phyloP scores from a whole-genome alignment of 2,797 vertebrate genomes.

The Lutra lutra region DNA sequence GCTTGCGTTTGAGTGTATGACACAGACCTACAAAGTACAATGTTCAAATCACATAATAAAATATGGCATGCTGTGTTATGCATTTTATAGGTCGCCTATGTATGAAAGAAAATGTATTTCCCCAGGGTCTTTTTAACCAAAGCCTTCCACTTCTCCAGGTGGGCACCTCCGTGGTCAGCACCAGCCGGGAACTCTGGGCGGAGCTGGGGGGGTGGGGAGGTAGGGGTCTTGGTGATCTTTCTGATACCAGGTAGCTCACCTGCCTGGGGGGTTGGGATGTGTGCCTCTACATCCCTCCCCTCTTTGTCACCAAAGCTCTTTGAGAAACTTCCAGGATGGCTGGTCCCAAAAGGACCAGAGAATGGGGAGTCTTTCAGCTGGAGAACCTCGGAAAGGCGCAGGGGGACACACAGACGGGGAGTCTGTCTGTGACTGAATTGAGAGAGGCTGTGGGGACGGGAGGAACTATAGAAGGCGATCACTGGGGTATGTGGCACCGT shows the following conservation, averaged over 20 bases:
- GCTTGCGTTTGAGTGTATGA: background rate
- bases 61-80: background rate
- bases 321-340: background rate
- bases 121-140: background rate
- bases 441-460: background rate
- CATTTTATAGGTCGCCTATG: background rate
- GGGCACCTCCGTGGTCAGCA: background rate
- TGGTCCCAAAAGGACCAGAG: background rate
- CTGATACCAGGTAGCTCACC: background rate
- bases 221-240: background rate
- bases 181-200: background rate
- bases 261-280: rapidly evolving
- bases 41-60: background rate
- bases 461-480: background rate
- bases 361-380: background rate
- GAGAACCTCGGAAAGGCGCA: background rate
- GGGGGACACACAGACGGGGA: no score
- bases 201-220: rapidly evolving
- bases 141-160: background rate
- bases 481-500: background rate
- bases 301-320: background rate
- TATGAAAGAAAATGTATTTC: background rate
- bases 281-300: background rate
- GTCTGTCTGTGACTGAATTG: background rate
- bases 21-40: background rate